These are phyloP conservation scores for Drosophila koepferae DNA, from an alignment of 2,888 invertebrate species.

Conservation along the genomic window DNA sequence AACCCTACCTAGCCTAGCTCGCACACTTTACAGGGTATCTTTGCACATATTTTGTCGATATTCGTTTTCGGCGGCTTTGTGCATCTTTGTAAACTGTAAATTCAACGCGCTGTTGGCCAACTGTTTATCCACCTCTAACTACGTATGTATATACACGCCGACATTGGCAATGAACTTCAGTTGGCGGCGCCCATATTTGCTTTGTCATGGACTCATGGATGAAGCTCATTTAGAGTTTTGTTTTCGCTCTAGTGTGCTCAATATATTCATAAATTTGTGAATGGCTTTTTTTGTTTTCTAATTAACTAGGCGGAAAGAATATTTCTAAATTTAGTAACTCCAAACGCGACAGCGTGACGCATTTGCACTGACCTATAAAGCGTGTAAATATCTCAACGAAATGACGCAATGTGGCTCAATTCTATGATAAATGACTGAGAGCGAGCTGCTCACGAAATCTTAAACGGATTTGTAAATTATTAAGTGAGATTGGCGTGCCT, in stretches of 20 bases:
- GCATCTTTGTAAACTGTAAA: conserved; percentile 19
- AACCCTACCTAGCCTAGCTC: not conserved
- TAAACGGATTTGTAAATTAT: conserved; percentile 15
- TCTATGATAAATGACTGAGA: conserved; percentile 13
- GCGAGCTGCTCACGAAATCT: conserved; percentile 13
- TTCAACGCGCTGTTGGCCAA: conserved; percentile 27
- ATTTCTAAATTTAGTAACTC: conserved; percentile 32
- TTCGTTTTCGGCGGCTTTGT: conserved; percentile 25
- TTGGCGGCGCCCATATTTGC: conserved; percentile 24
- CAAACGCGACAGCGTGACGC: conserved; percentile 39
- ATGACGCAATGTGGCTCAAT: conserved; percentile 56
- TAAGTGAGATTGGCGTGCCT: not conserved
- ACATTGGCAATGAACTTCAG: conserved; percentile 69
- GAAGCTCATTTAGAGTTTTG: conserved; percentile 37
- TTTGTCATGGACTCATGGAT: conserved; percentile 62
- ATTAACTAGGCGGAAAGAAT: conserved; percentile 35
- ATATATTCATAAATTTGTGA: not conserved
- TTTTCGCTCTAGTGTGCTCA: not conserved
- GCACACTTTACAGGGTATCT: conserved; percentile 11
- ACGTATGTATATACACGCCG: not conserved
- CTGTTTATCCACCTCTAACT: conserved; percentile 30
- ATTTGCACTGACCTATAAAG: conserved; percentile 27
- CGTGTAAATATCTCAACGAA: conserved; percentile 35
- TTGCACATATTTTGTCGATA: not conserved
- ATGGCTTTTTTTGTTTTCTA: conserved; percentile 17